Evolutionary conservation across 2,888 invertebrate genomes (phyloP).

Genomic region (Alitta virens): DNA sequence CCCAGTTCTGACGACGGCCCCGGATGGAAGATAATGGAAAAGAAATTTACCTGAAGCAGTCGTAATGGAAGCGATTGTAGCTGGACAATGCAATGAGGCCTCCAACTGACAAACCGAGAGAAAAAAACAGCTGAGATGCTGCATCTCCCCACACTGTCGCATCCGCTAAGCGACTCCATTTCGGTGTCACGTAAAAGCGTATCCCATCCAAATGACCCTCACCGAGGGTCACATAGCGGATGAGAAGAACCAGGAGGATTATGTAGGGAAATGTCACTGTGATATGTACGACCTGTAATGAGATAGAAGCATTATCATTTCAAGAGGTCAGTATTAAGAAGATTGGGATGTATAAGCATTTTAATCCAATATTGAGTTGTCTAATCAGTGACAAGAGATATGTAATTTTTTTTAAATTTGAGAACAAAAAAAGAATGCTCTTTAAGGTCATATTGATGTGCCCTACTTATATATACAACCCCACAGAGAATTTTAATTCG

Average conservation of each 20-base stretch:
- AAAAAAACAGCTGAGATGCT: constrained; percentile 25
- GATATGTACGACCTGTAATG: constrained; percentile 42
- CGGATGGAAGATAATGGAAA: too few relatives aligned
- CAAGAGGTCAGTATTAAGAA: too few relatives aligned
- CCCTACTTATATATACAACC: too few relatives aligned
- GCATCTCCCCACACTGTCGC: constrained; percentile 26
- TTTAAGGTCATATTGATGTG: too few relatives aligned
- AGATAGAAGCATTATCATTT: not conserved
- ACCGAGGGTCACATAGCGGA: constrained; percentile 42
- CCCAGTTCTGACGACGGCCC: too few relatives aligned
- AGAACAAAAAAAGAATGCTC: too few relatives aligned
- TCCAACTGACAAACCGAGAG: constrained; percentile 24
- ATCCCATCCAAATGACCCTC: constrained; percentile 39
- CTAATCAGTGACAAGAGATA: too few relatives aligned
- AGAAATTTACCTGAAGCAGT: constrained; percentile 31
- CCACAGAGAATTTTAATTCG: too few relatives aligned
- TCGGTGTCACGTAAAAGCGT: constrained; percentile 29
- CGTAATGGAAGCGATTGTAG: constrained; percentile 25
- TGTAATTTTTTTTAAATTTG: too few relatives aligned
- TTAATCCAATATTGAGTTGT: too few relatives aligned
- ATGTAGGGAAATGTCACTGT: constrained; percentile 44
- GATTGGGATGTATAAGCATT: too few relatives aligned
- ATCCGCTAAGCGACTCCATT: constrained; percentile 16
- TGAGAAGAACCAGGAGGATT: constrained; percentile 40
- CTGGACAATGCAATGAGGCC: constrained; percentile 25